A percentile compares a stretch with the other conserved stretches of the same genome.
Conservation (phyloP, 2,113 vertebrate species). For the Progne subis region DNA sequence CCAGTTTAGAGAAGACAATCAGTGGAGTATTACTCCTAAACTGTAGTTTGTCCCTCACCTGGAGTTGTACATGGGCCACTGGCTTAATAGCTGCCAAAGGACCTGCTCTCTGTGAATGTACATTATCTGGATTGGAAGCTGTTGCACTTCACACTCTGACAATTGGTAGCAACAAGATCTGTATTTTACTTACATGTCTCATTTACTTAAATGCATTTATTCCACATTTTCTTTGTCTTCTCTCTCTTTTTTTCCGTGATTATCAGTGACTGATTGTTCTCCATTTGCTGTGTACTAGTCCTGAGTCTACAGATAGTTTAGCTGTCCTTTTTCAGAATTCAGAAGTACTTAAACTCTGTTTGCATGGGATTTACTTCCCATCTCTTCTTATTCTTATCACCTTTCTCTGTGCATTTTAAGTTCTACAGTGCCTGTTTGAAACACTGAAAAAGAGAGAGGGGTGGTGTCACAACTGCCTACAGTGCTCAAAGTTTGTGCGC, state of each 20-base stretch:
- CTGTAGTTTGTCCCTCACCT: background rate
- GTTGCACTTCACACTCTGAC: background rate
- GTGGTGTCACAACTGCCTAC: background rate
- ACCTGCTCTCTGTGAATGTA: background rate
- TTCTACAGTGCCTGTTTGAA: background rate
- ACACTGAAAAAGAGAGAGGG: background rate
- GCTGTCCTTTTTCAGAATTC: background rate
- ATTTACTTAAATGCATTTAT: background rate
- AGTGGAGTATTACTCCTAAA: background rate
- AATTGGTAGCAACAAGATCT: background rate
- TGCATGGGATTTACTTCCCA: background rate
- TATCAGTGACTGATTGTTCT: background rate
- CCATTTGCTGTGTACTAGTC: background rate
- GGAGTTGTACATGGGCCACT: background rate
- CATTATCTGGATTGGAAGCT: background rate
- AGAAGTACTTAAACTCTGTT: background rate
- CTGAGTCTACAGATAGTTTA: background rate
- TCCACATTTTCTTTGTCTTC: background rate
- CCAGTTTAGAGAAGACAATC: background rate
- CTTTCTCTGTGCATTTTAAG: background rate
- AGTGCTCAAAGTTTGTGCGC: background rate
- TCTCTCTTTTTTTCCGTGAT: background rate
- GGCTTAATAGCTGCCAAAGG: background rate
- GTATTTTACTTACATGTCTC: background rate
- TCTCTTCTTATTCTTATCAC: conserved; percentile 3